A percentile compares a stretch with the other conserved stretches of the same genome.
Evolutionary conservation across 2,797 vertebrate genomes (phyloP).

Genomic region (Carduelis carduelis): DNA sequence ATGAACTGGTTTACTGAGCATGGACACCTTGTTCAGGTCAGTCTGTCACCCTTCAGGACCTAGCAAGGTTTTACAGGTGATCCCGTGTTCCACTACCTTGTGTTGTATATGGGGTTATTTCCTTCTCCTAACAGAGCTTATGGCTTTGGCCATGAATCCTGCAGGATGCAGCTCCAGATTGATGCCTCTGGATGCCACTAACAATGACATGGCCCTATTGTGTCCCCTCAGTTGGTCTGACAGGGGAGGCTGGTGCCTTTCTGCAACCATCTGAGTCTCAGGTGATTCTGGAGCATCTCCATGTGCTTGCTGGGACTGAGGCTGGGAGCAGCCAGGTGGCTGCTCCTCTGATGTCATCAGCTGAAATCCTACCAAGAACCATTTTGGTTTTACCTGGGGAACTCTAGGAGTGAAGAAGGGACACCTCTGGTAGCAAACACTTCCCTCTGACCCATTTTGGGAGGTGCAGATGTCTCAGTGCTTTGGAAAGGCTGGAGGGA

Average conservation of each 20-base stretch:
- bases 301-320: neutral
- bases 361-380: neutral
- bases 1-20: neutral
- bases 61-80: neutral
- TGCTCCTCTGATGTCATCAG: neutral
- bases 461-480: neutral
- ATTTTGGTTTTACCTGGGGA: neutral
- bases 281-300: neutral
- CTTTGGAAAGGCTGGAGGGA: neutral
- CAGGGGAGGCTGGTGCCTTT: neutral
- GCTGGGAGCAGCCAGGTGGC: neutral
- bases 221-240: neutral
- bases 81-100: neutral
- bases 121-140: neutral
- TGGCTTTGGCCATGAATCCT: neutral
- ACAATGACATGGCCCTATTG: accelerated
- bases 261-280: neutral
- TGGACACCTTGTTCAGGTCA: neutral
- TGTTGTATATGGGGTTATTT: neutral
- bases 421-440: neutral
- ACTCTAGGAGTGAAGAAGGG: neutral
- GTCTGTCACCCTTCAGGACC: neutral
- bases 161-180: accelerated
- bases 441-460: neutral
- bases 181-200: neutral